Base-by-base conservation (phyloP, 2,888 invertebrate species). In the Elysia crispata region DNA sequence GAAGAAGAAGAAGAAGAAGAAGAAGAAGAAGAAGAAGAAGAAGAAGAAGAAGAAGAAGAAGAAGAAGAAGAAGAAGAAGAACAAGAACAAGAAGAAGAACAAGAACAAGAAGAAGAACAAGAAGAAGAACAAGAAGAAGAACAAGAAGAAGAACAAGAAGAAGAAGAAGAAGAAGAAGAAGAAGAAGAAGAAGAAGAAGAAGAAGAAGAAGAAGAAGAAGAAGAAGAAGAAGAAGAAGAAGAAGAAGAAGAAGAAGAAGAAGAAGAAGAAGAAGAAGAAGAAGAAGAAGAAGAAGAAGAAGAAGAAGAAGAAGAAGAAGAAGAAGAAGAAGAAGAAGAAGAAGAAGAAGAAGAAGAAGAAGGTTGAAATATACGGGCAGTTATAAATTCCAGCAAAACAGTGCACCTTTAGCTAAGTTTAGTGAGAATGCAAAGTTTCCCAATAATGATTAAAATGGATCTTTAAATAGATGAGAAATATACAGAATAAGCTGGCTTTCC, bases 361-460 rank as follows among this genome's bases (percentile, higher is more conserved):
- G 62, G n/a, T n/a, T n/a, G n/a, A n/a, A n/a, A n/a, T n/a, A n/a
- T n/a, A n/a, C n/a, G n/a, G n/a, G n/a, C n/a, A n/a, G n/a, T n/a
- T n/a, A n/a, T n/a, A n/a, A n/a, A n/a, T n/a, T n/a, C n/a, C n/a
- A n/a, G n/a, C n/a, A n/a, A n/a, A n/a, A n/a, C n/a, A n/a, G n/a
- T n/a, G n/a, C n/a, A n/a, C n/a, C n/a, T 64, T 64, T 64, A 15
- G 25, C 20, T 64, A 64, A 64, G 20, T 64, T 64, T 23, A 62
- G n/a, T 23, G 25, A 6, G 62, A 25, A 25, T 8, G 13, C 23
- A n/a, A n/a, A n/a, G n/a, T n/a, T n/a, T n/a, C n/a, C n/a, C n/a
- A n/a, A n/a, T n/a, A n/a, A n/a, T n/a, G n/a, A n/a, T n/a, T n/a
- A n/a, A n/a, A n/a, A n/a, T n/a, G n/a, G n/a, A n/a, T n/a, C n/a